phyloP scores from a whole-genome alignment of 2,797 vertebrate species.

The Enoplosus armatus region DNA sequence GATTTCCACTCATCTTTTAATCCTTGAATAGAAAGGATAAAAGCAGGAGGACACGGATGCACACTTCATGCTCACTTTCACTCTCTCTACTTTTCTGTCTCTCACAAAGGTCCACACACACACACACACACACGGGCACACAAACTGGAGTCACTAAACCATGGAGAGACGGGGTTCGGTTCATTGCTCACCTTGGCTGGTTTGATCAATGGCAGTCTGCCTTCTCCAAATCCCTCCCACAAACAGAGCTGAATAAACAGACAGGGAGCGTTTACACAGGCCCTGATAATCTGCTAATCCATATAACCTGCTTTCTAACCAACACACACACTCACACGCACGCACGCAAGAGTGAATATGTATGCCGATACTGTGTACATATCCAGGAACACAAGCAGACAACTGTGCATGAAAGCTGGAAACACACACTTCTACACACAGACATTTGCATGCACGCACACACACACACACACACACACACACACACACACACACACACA shows the following conservation, averaged over 20 bases:
- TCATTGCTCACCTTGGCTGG: constrained; percentile 84
- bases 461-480: constrained; percentile 39
- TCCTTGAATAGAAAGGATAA: constrained; percentile 53
- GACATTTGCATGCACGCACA: constrained; percentile 22
- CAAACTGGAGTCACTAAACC: constrained; percentile 71
- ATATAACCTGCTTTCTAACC: constrained; percentile 79
- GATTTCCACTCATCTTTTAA: constrained; percentile 61
- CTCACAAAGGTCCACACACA: constrained; percentile 29
- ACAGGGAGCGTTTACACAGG: constrained; percentile 82
- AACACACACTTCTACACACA: constrained; percentile 43
- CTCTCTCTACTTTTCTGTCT: constrained; percentile 30
- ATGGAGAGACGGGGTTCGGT: constrained; percentile 75
- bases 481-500: constrained; percentile 28
- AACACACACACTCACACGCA: constrained; percentile 44
- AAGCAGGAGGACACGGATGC: constrained; percentile 37
- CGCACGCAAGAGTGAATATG: constrained; percentile 40
- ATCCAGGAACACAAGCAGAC: constrained; percentile 40
- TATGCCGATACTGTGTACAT: constrained; percentile 32
- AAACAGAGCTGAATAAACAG: constrained; percentile 90
- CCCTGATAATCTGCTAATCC: constrained; percentile 87
- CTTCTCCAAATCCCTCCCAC: constrained; percentile 84
- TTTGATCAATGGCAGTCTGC: constrained; percentile 86
- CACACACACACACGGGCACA: constrained; percentile 28
- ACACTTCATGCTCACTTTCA: constrained; percentile 54
- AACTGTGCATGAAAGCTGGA: constrained; percentile 29